A percentile compares a stretch with the other conserved stretches of the same genome.
Conservation (phyloP, 1,140 invertebrate species). For the Phortica variegata region DNA sequence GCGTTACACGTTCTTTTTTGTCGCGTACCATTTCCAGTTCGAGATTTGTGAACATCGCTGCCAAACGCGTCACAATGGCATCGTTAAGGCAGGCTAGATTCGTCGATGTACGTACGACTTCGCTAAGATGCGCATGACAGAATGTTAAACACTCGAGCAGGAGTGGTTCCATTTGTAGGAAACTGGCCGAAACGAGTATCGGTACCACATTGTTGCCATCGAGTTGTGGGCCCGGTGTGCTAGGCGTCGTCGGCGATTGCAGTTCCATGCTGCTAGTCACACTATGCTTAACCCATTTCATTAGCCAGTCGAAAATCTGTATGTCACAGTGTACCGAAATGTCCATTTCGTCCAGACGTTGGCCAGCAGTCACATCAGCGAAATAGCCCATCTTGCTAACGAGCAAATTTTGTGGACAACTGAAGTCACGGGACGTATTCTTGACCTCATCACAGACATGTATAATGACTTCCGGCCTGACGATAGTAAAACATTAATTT, state of each 20-base stretch:
- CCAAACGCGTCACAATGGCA: constrained; percentile 67
- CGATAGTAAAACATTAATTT: constrained; percentile 33
- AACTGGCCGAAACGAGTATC: constrained; percentile 89
- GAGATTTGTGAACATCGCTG: constrained; percentile 76
- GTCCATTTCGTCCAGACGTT: constrained; percentile 90
- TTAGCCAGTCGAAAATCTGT: constrained; percentile 92
- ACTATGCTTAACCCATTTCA: constrained; percentile 87
- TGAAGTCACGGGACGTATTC: constrained; percentile 83
- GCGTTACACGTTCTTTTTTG: constrained; percentile 80
- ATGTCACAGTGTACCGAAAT: constrained; percentile 96
- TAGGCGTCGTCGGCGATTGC: constrained; percentile 50
- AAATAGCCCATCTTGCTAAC: constrained; percentile 94
- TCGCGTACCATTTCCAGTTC: constrained; percentile 77
- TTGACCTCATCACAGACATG: constrained; percentile 87
- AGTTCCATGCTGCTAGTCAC: constrained; percentile 42
- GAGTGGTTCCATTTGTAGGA: constrained; percentile 87
- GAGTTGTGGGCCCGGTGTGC: constrained; percentile 63
- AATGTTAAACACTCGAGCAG: constrained; percentile 78
- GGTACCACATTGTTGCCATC: constrained; percentile 86
- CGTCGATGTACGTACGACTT: constrained; percentile 74
- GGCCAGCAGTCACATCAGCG: constrained; percentile 81
- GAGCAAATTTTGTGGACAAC: constrained; percentile 80
- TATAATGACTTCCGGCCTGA: constrained; percentile 78
- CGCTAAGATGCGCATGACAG: constrained; percentile 77
- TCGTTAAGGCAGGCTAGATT: constrained; percentile 83